These are phyloP conservation scores for Zootermopsis nevadensis DNA, from an alignment of 2,888 invertebrate species.

Conservation along the genomic window DNA sequence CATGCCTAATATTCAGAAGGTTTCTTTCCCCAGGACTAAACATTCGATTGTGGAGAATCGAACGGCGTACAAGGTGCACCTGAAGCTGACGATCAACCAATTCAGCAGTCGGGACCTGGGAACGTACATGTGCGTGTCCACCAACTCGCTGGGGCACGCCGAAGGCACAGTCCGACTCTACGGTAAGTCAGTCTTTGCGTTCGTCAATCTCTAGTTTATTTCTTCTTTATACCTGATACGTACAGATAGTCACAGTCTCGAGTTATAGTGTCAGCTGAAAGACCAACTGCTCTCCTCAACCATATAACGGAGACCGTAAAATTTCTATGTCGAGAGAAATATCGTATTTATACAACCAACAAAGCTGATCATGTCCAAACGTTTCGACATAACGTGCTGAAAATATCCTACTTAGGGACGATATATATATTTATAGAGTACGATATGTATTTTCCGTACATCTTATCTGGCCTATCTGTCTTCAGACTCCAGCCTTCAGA, in stretches of 20 bases:
- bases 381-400: too few species aligned
- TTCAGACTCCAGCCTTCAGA: background rate
- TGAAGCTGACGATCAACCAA: slow-evolving; percentile 72
- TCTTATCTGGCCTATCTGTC: background rate
- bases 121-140: slow-evolving; percentile 77
- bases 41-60: slow-evolving; percentile 73
- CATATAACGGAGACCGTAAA: too few species aligned
- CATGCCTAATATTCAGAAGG: background rate
- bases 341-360: too few species aligned
- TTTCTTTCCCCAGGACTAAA: slow-evolving; percentile 68
- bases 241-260: too few species aligned
- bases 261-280: too few species aligned
- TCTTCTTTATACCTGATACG: too few species aligned
- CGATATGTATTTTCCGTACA: background rate
- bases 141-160: slow-evolving; percentile 77
- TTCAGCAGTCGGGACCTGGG: slow-evolving; percentile 73
- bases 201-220: background rate
- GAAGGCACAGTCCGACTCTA: slow-evolving; percentile 76
- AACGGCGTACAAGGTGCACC: slow-evolving; percentile 72
- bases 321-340: too few species aligned
- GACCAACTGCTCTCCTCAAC: too few species aligned
- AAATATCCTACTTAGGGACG: background rate
- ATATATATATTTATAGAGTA: background rate
- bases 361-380: too few species aligned
- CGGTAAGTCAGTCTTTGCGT: slow-evolving; percentile 66